A percentile compares a stretch with the other conserved stretches of the same genome.
Conservation (phyloP, 2,888 invertebrate species). For the Sphecodes monilicornis region DNA sequence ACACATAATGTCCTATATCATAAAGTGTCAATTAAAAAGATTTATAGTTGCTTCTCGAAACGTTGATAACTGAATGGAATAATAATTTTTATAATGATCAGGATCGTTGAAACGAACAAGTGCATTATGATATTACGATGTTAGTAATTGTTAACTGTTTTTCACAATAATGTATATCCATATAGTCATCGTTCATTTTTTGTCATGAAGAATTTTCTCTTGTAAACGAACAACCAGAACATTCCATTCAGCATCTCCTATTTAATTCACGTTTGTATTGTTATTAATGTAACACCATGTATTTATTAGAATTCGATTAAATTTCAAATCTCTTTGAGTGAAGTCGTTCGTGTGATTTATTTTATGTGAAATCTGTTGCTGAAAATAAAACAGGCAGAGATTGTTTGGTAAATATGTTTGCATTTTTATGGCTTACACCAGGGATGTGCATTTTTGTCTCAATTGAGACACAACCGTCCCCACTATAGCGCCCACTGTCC, state of each 20-base stretch:
- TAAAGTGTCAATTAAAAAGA: neutral
- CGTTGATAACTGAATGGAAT: slow-evolving; percentile 12
- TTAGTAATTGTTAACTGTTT: neutral
- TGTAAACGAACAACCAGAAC: neutral
- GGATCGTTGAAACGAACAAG: neutral
- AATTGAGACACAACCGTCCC: too few relatives aligned
- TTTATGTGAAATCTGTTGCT: too few relatives aligned
- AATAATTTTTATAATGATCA: neutral
- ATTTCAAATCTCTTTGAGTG: neutral
- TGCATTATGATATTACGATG: neutral
- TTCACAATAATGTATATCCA: neutral
- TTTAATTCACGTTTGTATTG: slow-evolving; percentile 8
- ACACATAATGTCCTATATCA: neutral
- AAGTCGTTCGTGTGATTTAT: neutral
- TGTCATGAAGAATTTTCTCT: neutral
- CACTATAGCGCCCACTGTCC: too few relatives aligned
- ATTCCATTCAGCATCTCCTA: slow-evolving; percentile 9
- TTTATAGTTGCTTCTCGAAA: slow-evolving; percentile 1
- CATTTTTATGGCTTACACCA: neutral
- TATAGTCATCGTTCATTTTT: neutral
- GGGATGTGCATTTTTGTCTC: too few relatives aligned
- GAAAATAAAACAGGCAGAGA: neutral
- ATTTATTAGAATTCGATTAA: slow-evolving; percentile 12
- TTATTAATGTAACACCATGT: neutral
- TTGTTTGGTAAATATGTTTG: neutral